Percentiles rank a stretch among this genome's conserved stretches.
Evolutionary conservation across 2,113 vertebrate genomes (phyloP).

Genomic region (Pelvicachromis taeniatus): DNA sequence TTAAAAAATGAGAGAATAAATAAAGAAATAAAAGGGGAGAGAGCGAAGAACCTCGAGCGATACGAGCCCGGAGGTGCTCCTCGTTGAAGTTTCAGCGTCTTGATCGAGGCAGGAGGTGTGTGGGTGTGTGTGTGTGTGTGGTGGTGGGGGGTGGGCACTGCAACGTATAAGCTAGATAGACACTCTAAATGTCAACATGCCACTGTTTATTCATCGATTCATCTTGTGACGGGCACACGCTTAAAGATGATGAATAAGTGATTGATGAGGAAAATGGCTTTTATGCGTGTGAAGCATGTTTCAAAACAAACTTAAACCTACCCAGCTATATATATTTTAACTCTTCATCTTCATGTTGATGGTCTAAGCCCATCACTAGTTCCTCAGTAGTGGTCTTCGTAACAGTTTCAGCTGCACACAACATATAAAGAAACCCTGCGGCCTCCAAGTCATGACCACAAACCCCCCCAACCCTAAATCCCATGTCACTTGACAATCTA

Average conservation of each 20-base stretch:
- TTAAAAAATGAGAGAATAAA: slow-evolving; percentile 92
- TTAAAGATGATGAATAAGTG: not conserved
- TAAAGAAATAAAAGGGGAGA: slow-evolving; percentile 85
- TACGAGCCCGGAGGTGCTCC: slow-evolving; percentile 67
- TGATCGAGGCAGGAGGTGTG: not conserved
- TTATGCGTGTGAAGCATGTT: not conserved
- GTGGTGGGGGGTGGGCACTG: not conserved
- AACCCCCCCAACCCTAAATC: rapidly evolving
- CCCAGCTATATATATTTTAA: not conserved
- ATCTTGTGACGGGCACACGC: not conserved
- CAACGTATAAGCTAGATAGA: slow-evolving; percentile 23
- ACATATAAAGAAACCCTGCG: not conserved
- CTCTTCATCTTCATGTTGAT: not conserved
- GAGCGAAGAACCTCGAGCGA: slow-evolving; percentile 75
- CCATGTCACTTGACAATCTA: not conserved
- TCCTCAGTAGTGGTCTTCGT: not conserved
- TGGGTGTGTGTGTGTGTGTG: rapidly evolving
- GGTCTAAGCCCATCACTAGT: not conserved
- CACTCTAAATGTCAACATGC: slow-evolving; percentile 52
- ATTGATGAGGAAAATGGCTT: slow-evolving; percentile 9
- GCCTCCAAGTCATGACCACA: not conserved
- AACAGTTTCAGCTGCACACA: not conserved
- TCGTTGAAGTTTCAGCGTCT: slow-evolving; percentile 26
- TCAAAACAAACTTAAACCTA: not conserved
- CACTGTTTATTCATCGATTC: slow-evolving; percentile 43